Evolutionary conservation across 2,113 vertebrate genomes (phyloP), one percentile per base, ranked within the genome.

Genomic region (Chrysochloris asiatica): DNA sequence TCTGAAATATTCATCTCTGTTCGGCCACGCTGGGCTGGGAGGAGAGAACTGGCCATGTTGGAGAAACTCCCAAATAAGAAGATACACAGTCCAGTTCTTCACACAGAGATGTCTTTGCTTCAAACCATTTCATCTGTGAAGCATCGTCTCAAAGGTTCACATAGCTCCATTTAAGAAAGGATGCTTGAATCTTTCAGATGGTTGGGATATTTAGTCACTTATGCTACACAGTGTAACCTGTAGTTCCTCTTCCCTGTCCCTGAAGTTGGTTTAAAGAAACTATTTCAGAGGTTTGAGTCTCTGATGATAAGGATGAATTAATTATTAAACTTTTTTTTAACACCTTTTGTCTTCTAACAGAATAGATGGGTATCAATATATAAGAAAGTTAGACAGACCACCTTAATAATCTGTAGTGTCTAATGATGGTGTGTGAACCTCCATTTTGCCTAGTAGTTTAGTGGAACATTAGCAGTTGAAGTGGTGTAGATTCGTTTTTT

Each of bases 1-100:
- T 98, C 97, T 98, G 97, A 98, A 98, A 98, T 98, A 98, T 98
- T 98, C 97, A 98, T 98, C 98, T 98, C 96, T 96, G 95, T 95
- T 93, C 92, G 95, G 97, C 97, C 96, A 95, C 67, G 93, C 94
- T 95, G 85, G 94, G 95, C 91, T 90, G 89, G 92, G 93, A 92
- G 85, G 85, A 0, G 0, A 71, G 52, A 83, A 95, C 94, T 91
- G 88, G 73, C 93, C 79, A 79, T 6, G 73, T 73, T 48, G 33
- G 61, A 92, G 88, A 83, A 54, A 88, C 78, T 91, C 81, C 56
- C 47, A 83, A 91, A 91, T 89, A 90, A 83, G 95, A 97, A 91
- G 80, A 95, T 94, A 95, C 89, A 56, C 47, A 0, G 56, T 3
- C 17, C 3, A 86, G 92, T 96, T 96, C 86, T 78, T 73, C 65